These are phyloP conservation scores for Drosophila asahinai DNA, from an alignment of 1,140 invertebrate genomes.

Conservation along the genomic window DNA sequence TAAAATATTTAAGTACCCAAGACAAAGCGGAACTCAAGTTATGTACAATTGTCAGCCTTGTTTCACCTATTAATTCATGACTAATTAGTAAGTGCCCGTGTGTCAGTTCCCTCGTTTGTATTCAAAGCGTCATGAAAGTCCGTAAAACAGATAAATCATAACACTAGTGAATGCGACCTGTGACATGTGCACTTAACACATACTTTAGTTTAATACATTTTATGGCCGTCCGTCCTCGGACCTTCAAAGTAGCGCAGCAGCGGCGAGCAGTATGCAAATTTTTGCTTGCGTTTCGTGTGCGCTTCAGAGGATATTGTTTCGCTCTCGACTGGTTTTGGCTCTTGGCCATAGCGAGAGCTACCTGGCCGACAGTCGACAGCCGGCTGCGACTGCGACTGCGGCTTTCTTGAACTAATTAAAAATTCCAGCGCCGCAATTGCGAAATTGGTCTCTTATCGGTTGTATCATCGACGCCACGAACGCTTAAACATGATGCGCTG, in stretches of 20 bases:
- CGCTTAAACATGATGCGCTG: slow-evolving; percentile 78
- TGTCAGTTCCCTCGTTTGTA: not conserved
- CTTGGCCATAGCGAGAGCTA: slow-evolving; percentile 33
- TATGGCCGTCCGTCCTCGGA: slow-evolving; percentile 34
- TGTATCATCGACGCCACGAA: slow-evolving; percentile 83
- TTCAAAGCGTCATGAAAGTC: not conserved
- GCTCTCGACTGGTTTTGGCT: slow-evolving; percentile 33
- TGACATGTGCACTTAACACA: slow-evolving; percentile 66
- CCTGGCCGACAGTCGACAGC: slow-evolving; percentile 10
- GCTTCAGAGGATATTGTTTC: slow-evolving; percentile 40
- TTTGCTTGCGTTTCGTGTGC: slow-evolving; percentile 46
- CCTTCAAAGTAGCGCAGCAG: slow-evolving; percentile 10
- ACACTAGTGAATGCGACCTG: slow-evolving; percentile 42
- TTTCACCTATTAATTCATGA: not conserved
- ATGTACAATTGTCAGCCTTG: not conserved
- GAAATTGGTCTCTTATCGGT: slow-evolving; percentile 84
- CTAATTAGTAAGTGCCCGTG: not conserved
- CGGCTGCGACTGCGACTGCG: slow-evolving; percentile 47
- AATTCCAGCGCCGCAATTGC: slow-evolving; percentile 81
- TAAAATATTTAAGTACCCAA: not conserved
- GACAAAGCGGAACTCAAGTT: not conserved
- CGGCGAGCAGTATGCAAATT: slow-evolving; percentile 60
- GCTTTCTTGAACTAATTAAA: slow-evolving; percentile 77
- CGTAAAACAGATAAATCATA: slow-evolving; percentile 25
- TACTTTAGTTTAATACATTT: slow-evolving; percentile 68